These are phyloP conservation scores for Xylophagus ater DNA, from an alignment of 2,888 invertebrate species.

Conservation along the genomic window DNA sequence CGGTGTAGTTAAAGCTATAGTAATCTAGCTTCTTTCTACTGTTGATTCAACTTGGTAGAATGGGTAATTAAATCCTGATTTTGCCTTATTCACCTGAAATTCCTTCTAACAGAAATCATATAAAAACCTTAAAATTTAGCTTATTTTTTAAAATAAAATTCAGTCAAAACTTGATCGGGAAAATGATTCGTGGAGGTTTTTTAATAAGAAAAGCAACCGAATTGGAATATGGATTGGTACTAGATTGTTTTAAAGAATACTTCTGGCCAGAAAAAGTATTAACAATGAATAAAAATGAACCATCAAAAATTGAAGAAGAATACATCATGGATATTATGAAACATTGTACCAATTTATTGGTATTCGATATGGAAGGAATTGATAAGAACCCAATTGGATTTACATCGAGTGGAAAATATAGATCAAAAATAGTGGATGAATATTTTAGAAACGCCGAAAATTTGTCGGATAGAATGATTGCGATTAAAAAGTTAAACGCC, in stretches of 20 bases:
- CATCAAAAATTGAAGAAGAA: conserved; percentile 16
- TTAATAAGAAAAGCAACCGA: conserved; percentile 13
- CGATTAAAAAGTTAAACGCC: too few species aligned
- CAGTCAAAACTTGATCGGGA: too few species aligned
- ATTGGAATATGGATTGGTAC: conserved; percentile 13
- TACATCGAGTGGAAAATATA: conserved; percentile 7
- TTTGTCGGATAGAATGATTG: not conserved
- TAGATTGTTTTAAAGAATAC: conserved; percentile 16
- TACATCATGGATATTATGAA: conserved; percentile 12
- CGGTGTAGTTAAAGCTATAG: too few species aligned
- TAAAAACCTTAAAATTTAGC: too few species aligned
- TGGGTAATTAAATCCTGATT: too few species aligned
- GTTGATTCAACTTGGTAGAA: too few species aligned
- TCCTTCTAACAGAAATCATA: too few species aligned
- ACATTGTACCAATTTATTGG: conserved; percentile 16
- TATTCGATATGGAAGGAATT: conserved; percentile 9
- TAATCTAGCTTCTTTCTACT: too few species aligned
- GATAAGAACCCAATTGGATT: conserved; percentile 10
- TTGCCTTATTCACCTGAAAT: too few species aligned
- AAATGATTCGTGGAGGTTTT: too few species aligned
- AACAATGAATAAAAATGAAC: conserved; percentile 13
- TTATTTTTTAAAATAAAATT: too few species aligned
- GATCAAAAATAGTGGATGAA: conserved; percentile 4
- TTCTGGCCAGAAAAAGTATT: conserved; percentile 20
- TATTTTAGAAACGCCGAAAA: conserved; percentile 7